A percentile compares a stretch with the other conserved stretches of the same genome.
Evolutionary conservation across 1,140 invertebrate species (phyloP).

Genomic region (Leucophenga varia): DNA sequence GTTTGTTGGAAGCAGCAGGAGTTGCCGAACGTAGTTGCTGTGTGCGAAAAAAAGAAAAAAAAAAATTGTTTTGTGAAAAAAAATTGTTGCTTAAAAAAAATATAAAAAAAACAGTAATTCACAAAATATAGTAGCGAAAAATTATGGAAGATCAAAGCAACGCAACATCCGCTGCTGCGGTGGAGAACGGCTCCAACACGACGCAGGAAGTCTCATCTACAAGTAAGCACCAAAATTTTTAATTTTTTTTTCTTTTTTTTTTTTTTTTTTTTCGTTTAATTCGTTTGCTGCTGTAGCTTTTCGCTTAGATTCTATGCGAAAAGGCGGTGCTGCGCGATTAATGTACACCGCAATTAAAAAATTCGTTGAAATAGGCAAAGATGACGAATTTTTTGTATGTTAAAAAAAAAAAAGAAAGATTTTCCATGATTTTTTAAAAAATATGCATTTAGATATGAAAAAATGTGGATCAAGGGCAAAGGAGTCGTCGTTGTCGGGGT

Average conservation of each 20-base stretch:
- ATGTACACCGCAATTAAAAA: no score
- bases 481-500: conserved; percentile 6
- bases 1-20: conserved; percentile 48
- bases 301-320: no score
- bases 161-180: conserved; percentile 43
- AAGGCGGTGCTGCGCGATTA: no score
- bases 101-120: conserved; percentile 12
- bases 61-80: conserved; percentile 40
- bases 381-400: conserved; percentile 4
- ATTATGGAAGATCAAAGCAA: conserved; percentile 54
- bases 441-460: no score
- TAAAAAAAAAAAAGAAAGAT: no score
- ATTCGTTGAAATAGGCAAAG: no score
- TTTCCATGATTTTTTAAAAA: no score
- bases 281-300: not conserved
- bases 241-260: conserved; percentile 5
- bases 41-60: conserved; percentile 42
- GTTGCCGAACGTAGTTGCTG: conserved; percentile 40
- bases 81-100: conserved; percentile 26
- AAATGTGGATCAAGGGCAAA: conserved; percentile 38
- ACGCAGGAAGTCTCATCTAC: conserved; percentile 54
- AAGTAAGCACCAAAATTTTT: conserved; percentile 35
- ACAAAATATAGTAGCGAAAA: conserved; percentile 36
- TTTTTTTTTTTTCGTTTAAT: conserved; percentile 10
- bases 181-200: conserved; percentile 39